Percentiles rank a stretch among this genome's conserved stretches.
Conservation (phyloP, 2,113 vertebrate genomes). For the Callionymus lyra region DNA sequence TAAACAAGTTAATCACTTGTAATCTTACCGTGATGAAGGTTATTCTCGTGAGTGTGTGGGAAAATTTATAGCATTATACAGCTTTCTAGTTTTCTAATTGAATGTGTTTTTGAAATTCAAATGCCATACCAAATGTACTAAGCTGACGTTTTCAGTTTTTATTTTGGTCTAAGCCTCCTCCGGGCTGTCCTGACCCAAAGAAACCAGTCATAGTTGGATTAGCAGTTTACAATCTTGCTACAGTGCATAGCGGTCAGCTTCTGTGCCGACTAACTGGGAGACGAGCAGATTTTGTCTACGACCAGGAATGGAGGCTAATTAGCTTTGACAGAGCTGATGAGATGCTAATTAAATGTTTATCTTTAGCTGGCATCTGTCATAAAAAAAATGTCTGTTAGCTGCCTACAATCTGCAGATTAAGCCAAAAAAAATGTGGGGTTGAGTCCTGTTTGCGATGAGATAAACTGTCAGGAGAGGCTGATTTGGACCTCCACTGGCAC, state of each 20-base stretch:
- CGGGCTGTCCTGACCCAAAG: slow-evolving; percentile 8
- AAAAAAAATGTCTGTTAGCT: slow-evolving; percentile 52
- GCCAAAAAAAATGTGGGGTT: slow-evolving; percentile 35
- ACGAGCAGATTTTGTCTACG: slow-evolving; percentile 29
- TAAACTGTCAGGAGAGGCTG: slow-evolving; percentile 22
- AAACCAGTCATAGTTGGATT: slow-evolving; percentile 9
- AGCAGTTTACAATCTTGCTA: slow-evolving; percentile 6
- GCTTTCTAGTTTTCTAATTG: no score
- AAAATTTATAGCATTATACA: no score
- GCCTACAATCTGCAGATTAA: slow-evolving; percentile 52
- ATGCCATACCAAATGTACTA: no score
- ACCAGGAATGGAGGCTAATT: slow-evolving; percentile 41
- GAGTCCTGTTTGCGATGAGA: slow-evolving; percentile 36
- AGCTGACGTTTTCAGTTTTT: slow-evolving; percentile 10
- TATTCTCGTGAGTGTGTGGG: no score
- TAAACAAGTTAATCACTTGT: no score
- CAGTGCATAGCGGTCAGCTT: slow-evolving; percentile 12
- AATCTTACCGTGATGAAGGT: no score
- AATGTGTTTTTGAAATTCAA: no score
- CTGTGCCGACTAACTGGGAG: slow-evolving; percentile 26
- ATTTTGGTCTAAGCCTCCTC: slow-evolving; percentile 12
- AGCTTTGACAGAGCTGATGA: slow-evolving; percentile 57
- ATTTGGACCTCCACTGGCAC: slow-evolving; percentile 9
- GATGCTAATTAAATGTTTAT: slow-evolving; percentile 64
- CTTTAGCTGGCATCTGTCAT: slow-evolving; percentile 58